Base-by-base conservation (phyloP, 2,113 vertebrate genomes). In the Ptyas mucosa region DNA sequence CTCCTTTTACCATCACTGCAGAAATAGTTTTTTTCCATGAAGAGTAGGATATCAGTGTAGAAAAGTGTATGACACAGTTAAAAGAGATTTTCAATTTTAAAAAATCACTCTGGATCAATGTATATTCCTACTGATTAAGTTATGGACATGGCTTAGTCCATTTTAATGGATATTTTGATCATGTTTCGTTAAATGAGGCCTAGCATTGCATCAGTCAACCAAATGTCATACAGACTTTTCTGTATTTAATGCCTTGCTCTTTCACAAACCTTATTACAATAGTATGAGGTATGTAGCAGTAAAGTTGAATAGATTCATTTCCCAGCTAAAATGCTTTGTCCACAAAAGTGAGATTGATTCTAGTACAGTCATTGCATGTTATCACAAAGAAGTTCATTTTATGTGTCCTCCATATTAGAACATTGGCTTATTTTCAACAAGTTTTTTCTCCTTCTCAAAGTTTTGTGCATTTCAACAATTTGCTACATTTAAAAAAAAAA, bases 401-500 rank as follows among this genome's bases (percentile, higher is more conserved):
- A 57, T 46, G 54, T 89, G 0, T 89, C 29, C 90, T 89, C 18
- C 21, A 69, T 88, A 21, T 58, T 29, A 52, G 64, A 6, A 6
- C 0, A 43, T 55, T 34, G 55, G 23, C 92, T 94, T 94, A 52
- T 91, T 95, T 55, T 85, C 4, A 54, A 88, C 23, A 29, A n/a
- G 85, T 12, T 89, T 55, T 95, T 90, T 52, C 43, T 51, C 23
- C 51, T 92, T 94, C 20, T 75, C 43, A 10, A 92, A 24, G 85
- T 61, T 93, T 88, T 87, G 2, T 81, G 91, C 55, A 86, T 90
- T 94, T 90, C 94, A 85, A 51, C 86, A 20, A 93, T 93, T 88
- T 91, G 5, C 93, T 18, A 89, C 90, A 96, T 91, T 86, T 24
- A 1, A 46, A 85, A 29, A 54, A 26, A 61, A 11, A 11, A 9